These are phyloP conservation scores for Phymorhynchus buccinoides DNA, from an alignment of 1,140 invertebrate genomes.

Conservation along the genomic window DNA sequence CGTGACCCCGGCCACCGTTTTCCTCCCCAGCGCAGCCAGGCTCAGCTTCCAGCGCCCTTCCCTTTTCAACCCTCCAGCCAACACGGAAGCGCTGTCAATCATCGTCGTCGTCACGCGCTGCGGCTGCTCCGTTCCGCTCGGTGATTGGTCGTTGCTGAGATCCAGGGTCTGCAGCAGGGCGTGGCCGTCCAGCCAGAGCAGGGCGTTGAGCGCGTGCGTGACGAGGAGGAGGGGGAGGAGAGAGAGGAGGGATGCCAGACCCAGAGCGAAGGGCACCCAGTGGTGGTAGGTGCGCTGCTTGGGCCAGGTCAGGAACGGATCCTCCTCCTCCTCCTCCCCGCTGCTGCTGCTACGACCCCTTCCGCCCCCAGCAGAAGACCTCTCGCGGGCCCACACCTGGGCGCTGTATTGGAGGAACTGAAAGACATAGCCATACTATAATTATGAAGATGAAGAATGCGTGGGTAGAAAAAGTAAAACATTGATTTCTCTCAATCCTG, in stretches of 20 bases:
- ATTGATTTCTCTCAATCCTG: too few relatives aligned
- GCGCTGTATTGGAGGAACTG: neutral
- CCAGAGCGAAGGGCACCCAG: conserved; percentile 30
- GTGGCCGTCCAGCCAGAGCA: conserved; percentile 31
- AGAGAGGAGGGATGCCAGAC: neutral
- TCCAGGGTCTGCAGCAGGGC: conserved; percentile 13
- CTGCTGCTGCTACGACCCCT: too few relatives aligned
- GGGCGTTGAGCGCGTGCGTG: conserved; percentile 3
- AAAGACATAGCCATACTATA: too few relatives aligned
- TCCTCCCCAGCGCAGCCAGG: neutral
- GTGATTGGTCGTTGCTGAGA: neutral
- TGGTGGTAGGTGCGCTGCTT: conserved; percentile 18
- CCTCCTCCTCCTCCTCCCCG: neutral
- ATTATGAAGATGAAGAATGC: too few relatives aligned
- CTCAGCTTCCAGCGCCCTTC: conserved; percentile 23
- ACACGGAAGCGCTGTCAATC: conserved; percentile 2
- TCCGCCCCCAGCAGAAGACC: too few relatives aligned
- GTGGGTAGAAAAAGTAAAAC: too few relatives aligned
- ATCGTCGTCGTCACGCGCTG: neutral
- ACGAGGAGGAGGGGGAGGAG: conserved; percentile 26
- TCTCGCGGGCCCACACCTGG: too few relatives aligned
- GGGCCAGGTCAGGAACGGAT: neutral
- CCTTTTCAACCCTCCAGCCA: neutral
- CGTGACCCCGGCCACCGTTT: neutral
- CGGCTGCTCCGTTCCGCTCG: neutral